Conservation (phyloP, 2,888 invertebrate species). For the Callyntrura sp. region DNA sequence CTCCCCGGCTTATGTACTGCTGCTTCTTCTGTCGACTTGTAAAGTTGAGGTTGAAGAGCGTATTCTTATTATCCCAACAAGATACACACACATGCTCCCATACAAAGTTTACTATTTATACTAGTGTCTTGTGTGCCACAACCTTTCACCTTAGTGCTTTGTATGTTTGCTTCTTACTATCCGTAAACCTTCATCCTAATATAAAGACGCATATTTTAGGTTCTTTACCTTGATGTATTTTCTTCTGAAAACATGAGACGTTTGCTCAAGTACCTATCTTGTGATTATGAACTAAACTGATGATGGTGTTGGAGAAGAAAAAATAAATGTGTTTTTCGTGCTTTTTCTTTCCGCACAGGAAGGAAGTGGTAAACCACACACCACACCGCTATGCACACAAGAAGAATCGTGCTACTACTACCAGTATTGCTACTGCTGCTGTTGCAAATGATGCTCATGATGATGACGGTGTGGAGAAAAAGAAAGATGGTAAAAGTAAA, state of each 20-base stretch:
- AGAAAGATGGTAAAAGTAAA: constrained; percentile 6
- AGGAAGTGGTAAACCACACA: constrained; percentile 54
- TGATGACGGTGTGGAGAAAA: constrained; percentile 6
- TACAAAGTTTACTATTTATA: constrained; percentile 31
- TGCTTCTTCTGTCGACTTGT: not conserved
- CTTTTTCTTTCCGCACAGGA: constrained; percentile 44
- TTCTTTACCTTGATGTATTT: constrained; percentile 25
- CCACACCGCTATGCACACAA: constrained; percentile 9
- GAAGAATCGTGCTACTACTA: constrained; percentile 18
- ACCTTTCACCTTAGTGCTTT: constrained; percentile 9
- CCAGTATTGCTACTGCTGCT: no score
- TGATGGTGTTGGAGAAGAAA: constrained; percentile 42
- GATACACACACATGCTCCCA: constrained; percentile 44
- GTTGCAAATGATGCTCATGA: not conserved
- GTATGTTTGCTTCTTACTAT: not conserved
- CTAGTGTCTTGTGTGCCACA: constrained; percentile 7
- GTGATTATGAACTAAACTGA: constrained; percentile 54
- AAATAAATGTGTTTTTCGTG: constrained; percentile 51
- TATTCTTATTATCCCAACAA: constrained; percentile 60
- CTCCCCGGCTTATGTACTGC: not conserved
- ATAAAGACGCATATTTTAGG: constrained; percentile 11
- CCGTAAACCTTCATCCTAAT: no score
- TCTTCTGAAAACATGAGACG: constrained; percentile 11
- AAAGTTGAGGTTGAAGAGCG: constrained; percentile 24
- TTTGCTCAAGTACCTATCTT: constrained; percentile 29